phyloP scores from a whole-genome alignment of 2,888 invertebrate genomes.

The Lathronympha strigana region DNA sequence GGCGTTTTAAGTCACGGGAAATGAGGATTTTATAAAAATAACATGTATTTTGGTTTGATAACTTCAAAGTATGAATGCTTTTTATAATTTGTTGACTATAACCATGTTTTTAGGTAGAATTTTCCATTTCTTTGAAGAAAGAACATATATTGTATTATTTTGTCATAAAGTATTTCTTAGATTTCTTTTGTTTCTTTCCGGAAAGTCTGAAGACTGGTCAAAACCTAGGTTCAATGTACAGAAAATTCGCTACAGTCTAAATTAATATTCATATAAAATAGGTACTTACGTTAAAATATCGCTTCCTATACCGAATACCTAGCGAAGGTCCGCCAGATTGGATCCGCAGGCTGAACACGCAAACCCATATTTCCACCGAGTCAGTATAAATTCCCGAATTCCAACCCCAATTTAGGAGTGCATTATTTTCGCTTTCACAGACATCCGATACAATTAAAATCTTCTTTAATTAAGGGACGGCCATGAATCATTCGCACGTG shows the following conservation, averaged over 20 bases:
- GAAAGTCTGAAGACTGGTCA: too few species aligned
- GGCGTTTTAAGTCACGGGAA: constrained; percentile 72
- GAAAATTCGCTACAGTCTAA: background rate
- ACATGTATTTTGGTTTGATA: constrained; percentile 21
- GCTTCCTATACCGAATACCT: constrained; percentile 31
- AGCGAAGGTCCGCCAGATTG: constrained; percentile 49
- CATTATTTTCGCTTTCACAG: constrained; percentile 84
- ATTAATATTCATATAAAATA: constrained; percentile 1
- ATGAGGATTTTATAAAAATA: constrained; percentile 51
- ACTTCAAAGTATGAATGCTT: too few species aligned
- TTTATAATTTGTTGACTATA: too few species aligned
- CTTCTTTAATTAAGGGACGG: constrained; percentile 85
- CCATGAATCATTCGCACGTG: constrained; percentile 85
- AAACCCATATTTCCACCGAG: constrained; percentile 72
- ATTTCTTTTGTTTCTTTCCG: too few species aligned
- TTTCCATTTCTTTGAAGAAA: too few species aligned
- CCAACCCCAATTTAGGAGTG: constrained; percentile 83
- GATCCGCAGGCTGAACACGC: constrained; percentile 65
- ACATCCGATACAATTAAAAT: constrained; percentile 85
- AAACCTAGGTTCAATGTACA: too few species aligned
- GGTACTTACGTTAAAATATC: constrained; percentile 14
- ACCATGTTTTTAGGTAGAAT: too few species aligned
- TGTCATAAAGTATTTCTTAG: too few species aligned
- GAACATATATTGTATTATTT: too few species aligned
- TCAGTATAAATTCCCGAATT: constrained; percentile 76